Evolutionary conservation across 2,797 vertebrate genomes (phyloP), one percentile per base, ranked within the genome.

Genomic region (Chrysocyon brachyurus): DNA sequence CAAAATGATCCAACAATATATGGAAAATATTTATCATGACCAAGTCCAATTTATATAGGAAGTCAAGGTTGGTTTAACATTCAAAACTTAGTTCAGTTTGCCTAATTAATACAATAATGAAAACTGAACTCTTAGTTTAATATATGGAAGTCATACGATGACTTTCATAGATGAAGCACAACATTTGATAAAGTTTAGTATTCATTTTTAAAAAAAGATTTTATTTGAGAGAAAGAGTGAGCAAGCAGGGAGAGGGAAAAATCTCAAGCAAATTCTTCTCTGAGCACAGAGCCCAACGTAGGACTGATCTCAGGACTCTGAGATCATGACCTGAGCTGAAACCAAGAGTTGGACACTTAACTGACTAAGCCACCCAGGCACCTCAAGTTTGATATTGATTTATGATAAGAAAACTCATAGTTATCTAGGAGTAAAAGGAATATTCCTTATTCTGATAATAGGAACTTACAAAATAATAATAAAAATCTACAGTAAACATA

Each of bases 71-170:
- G 78, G 21, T 78, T 95, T 95, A 70, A 72, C 61, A 83, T 95
- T 94, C 26, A 94, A 90, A 92, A 92, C 85, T 91, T 92, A 66
- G 26, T 90, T 22, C 68, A 94, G 64, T 94, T 86, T 92, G 81
- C 72, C 46, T 94, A 82, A 83, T 89, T 86, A 85, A 64, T 1
- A 49, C 24, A 88, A 36, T 40, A 77, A 66, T 84, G 70, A 90
- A 87, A 93, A 56, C 77, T 46, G 72, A 75, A 66, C n/a, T 40
- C 73, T 66, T n/a, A n/a, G 22, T 72, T 96, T 57, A 81, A 36
- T 81, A 88, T 54, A 33, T 84, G 56, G 84, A 84, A 95, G 61
- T 81, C 52, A 78, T 72, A 66, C 22, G 52, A 85, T 70, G 24
- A 28, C 24, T 64, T 96, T 54, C 72, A 46, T 87, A 87, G 52